phyloP scores from a whole-genome alignment of 2,888 invertebrate genomes.

The Neocrepidodera transversa region DNA sequence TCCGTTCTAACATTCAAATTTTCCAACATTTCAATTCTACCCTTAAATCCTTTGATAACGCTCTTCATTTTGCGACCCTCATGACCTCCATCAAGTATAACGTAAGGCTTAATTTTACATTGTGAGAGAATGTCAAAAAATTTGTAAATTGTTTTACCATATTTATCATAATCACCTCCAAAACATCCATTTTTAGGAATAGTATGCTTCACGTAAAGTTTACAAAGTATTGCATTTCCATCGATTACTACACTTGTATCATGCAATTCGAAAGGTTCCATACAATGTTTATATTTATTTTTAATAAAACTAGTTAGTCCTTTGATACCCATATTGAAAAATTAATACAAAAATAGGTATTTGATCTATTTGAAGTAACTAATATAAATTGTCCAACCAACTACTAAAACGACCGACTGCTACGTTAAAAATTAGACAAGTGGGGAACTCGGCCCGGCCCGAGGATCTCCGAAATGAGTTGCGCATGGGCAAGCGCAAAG shows the following conservation, averaged over 20 bases:
- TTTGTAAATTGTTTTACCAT: constrained; percentile 67
- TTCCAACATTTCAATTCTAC: constrained; percentile 52
- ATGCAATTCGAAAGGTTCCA: constrained; percentile 70
- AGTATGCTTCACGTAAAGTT: constrained; percentile 68
- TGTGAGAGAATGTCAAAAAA: constrained; percentile 75
- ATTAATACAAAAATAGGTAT: no score
- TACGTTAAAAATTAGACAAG: no score
- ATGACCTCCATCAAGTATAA: constrained; percentile 78
- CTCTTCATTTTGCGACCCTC: constrained; percentile 59
- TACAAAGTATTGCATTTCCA: constrained; percentile 78
- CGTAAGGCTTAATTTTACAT: constrained; percentile 75
- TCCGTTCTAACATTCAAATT: constrained; percentile 66
- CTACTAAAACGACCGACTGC: no score
- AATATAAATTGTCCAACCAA: no score
- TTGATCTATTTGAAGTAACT: no score
- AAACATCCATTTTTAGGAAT: constrained; percentile 70
- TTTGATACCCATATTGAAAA: constrained; percentile 65
- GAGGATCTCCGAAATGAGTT: no score
- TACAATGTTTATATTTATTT: constrained; percentile 68
- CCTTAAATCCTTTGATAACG: constrained; percentile 46
- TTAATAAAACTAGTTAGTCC: constrained; percentile 85
- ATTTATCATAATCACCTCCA: constrained; percentile 86
- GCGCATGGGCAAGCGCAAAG: no score
- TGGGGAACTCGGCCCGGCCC: no score
- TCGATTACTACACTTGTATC: constrained; percentile 78